Conservation (phyloP, 2,888 invertebrate genomes). For the Tuta absoluta region DNA sequence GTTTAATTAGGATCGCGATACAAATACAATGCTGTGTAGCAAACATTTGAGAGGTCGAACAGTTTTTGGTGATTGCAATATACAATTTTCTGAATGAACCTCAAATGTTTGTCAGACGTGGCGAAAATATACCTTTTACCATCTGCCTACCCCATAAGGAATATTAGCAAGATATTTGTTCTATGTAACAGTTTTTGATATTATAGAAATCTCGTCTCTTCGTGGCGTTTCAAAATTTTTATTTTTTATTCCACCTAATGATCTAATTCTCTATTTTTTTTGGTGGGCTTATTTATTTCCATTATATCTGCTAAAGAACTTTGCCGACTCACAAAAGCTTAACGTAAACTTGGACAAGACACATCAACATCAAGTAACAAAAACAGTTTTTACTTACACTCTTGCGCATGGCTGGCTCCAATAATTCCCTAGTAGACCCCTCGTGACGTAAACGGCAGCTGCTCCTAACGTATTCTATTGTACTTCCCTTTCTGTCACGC, state of each 20-base stretch:
- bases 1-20: constrained; percentile 21
- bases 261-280: neutral
- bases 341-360: constrained; percentile 16
- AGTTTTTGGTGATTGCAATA: neutral
- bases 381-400: constrained; percentile 53
- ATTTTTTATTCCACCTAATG: neutral
- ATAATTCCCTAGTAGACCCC: constrained; percentile 70
- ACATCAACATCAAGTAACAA: constrained; percentile 19
- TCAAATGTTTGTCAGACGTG: neutral
- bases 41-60: neutral
- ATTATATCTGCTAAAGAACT: neutral
- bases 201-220: neutral
- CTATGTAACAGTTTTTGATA: too few species aligned
- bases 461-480: constrained; percentile 71
- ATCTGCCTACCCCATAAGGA: too few species aligned
- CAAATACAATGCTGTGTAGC: constrained; percentile 11
- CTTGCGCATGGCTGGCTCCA: constrained; percentile 65
- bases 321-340: constrained; percentile 1
- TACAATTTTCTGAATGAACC: neutral
- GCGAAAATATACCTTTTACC: too few species aligned
- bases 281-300: neutral
- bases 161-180: too few species aligned
- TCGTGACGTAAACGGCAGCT: constrained; percentile 76
- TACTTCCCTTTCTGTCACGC: constrained; percentile 54
- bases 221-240: neutral